phyloP scores from a whole-genome alignment of 2,113 vertebrate species.

The Pseudonaja textilis region DNA sequence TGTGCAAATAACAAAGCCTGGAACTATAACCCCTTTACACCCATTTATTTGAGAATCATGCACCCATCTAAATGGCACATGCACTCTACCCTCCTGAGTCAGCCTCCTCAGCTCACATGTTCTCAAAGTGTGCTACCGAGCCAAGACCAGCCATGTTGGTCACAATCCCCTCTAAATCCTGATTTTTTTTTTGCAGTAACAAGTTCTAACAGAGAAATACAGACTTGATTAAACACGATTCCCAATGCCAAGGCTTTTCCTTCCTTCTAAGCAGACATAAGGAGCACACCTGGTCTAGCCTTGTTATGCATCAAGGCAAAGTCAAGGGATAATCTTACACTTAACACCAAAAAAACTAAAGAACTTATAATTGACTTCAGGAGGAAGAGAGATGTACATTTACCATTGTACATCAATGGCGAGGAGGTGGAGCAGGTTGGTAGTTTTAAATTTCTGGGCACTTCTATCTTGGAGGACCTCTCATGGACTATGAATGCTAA shows the following conservation, averaged over 20 bases:
- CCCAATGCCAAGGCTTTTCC: not conserved
- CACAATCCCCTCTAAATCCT: not conserved
- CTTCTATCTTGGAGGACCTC: too few species aligned
- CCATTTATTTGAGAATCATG: not conserved
- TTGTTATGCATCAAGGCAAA: not conserved
- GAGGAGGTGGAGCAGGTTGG: too few species aligned
- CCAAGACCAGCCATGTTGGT: not conserved
- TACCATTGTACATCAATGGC: too few species aligned
- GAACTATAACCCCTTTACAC: not conserved
- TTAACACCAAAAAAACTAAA: too few species aligned
- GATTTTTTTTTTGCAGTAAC: not conserved
- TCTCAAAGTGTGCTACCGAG: not conserved
- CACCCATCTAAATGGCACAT: not conserved
- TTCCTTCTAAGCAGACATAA: not conserved
- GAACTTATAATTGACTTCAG: too few species aligned
- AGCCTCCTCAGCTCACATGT: not conserved
- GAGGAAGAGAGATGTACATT: too few species aligned
- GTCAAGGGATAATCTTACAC: not conserved
- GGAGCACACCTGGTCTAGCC: not conserved
- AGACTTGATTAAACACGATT: not conserved
- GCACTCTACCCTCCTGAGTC: not conserved
- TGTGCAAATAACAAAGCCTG: not conserved
- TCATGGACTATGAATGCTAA: too few species aligned
- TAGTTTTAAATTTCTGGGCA: too few species aligned
- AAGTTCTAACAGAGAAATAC: not conserved